A percentile compares a stretch with the other conserved stretches of the same genome.
These are phyloP conservation scores for Ormyrus nitidulus DNA, from an alignment of 2,888 invertebrate species.

Conservation along the genomic window DNA sequence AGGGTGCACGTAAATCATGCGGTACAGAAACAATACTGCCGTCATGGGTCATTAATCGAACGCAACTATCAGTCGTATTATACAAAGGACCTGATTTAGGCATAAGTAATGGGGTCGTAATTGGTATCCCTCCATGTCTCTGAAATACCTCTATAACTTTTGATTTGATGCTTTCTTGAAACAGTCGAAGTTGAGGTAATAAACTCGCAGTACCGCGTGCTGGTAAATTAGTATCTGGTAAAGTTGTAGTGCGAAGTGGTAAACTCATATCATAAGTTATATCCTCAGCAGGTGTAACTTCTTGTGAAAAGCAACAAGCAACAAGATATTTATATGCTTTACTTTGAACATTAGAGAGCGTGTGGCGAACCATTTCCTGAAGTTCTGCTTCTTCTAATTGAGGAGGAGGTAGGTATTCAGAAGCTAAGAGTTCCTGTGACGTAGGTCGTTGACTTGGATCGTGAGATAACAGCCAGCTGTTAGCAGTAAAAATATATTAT, in stretches of 20 bases:
- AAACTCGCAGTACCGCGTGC: constrained; percentile 18
- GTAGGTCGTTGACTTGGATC: constrained; percentile 90
- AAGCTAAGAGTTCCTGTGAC: constrained; percentile 88
- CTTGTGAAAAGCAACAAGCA: constrained; percentile 79
- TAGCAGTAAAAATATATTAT: neutral
- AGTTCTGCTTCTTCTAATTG: constrained; percentile 91
- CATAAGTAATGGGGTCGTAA: constrained; percentile 88
- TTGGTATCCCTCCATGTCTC: constrained; percentile 87
- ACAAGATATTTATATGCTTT: constrained; percentile 86
- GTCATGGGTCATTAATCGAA: constrained; percentile 90
- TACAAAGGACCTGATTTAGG: constrained; percentile 81
- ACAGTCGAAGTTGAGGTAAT: constrained; percentile 57
- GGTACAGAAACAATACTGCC: constrained; percentile 91
- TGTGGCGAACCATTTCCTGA: constrained; percentile 88
- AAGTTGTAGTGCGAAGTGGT: constrained; percentile 66
- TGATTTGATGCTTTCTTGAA: constrained; percentile 71
- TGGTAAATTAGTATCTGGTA: constrained; percentile 40
- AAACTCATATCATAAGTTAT: constrained; percentile 87
- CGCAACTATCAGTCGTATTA: constrained; percentile 80
- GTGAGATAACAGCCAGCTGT: constrained; percentile 88
- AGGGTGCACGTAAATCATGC: constrained; percentile 87
- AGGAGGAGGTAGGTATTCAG: constrained; percentile 89
- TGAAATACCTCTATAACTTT: constrained; percentile 81
- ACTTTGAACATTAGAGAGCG: constrained; percentile 87
- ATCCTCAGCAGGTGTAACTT: constrained; percentile 82